A percentile compares a stretch with the other conserved stretches of the same genome.
phyloP scores from a whole-genome alignment of 2,797 vertebrate genomes.

The Protonibea diacanthus region DNA sequence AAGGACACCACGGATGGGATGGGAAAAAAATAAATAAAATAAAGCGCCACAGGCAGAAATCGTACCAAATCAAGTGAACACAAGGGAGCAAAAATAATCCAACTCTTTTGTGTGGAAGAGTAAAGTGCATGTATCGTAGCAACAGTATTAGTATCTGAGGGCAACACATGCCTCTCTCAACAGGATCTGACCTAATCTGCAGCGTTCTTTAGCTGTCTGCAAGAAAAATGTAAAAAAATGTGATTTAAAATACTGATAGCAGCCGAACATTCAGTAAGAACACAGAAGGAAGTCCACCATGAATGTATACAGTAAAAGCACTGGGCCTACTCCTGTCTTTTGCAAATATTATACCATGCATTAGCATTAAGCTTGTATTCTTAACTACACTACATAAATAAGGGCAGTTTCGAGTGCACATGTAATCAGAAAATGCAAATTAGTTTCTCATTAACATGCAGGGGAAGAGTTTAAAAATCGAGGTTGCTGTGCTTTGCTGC shows the following conservation, averaged over 20 bases:
- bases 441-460: constrained; percentile 52
- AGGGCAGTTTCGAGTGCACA: constrained; percentile 19
- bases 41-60: constrained; percentile 26
- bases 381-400: constrained; percentile 45
- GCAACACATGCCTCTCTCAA: constrained; percentile 10
- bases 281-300: not conserved
- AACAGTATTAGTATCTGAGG: constrained; percentile 15
- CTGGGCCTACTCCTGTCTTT: not conserved
- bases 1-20: constrained; percentile 48
- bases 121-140: constrained; percentile 25
- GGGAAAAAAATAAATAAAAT: not conserved
- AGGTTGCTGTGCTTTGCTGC: constrained; percentile 44
- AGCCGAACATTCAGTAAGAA: constrained; percentile 6
- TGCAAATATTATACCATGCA: constrained; percentile 25
- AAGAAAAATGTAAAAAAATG: constrained; percentile 33
- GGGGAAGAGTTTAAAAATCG: constrained; percentile 34
- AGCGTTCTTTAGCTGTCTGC: constrained; percentile 26
- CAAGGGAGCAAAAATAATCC: constrained; percentile 44
- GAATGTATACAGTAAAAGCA: constrained; percentile 12
- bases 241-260: constrained; percentile 12
- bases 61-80: constrained; percentile 39
- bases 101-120: constrained; percentile 31
- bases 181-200: constrained; percentile 31
- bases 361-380: constrained; percentile 41
- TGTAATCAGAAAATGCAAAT: constrained; percentile 63